Percentiles rank a stretch among this genome's conserved stretches.
Evolutionary conservation across 2,797 vertebrate genomes (phyloP).

Genomic region (Poecilia gillii): DNA sequence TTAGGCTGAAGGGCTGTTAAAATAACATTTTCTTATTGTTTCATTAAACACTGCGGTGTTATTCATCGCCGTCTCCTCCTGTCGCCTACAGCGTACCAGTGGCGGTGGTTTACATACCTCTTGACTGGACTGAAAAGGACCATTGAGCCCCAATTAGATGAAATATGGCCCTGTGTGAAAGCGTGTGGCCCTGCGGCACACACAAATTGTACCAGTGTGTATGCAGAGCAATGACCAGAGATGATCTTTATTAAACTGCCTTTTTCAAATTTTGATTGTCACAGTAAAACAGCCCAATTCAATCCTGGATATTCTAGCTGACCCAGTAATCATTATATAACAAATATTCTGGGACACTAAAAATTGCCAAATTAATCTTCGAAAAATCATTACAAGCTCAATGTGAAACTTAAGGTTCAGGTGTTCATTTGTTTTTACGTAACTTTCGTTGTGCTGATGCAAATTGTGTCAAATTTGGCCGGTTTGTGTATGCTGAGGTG

Average conservation of each 20-base stretch:
- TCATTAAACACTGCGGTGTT: slow-evolving; percentile 74
- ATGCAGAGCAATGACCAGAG: background rate
- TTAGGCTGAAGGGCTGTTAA: slow-evolving; percentile 60
- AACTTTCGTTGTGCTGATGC: background rate
- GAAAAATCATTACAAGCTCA: background rate
- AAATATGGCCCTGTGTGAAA: slow-evolving; percentile 60
- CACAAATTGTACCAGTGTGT: background rate
- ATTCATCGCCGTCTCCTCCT: slow-evolving; percentile 68
- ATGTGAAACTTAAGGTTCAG: background rate
- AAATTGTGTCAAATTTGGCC: background rate
- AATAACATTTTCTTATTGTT: slow-evolving; percentile 78
- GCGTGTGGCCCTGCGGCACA: slow-evolving; percentile 25
- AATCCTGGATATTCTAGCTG: background rate
- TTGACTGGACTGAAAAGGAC: slow-evolving; percentile 62
- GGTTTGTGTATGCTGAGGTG: background rate
- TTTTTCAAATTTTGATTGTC: background rate
- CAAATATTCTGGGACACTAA: background rate
- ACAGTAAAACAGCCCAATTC: background rate
- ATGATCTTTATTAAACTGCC: background rate
- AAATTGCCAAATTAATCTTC: background rate
- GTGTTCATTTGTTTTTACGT: background rate
- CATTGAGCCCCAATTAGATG: slow-evolving; percentile 53
- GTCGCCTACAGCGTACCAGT: background rate
- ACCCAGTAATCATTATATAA: background rate
- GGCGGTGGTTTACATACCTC: slow-evolving; percentile 46